These are phyloP conservation scores for Pseudomyrmex pallidus DNA, from an alignment of 1,140 invertebrate species.

Conservation along the genomic window DNA sequence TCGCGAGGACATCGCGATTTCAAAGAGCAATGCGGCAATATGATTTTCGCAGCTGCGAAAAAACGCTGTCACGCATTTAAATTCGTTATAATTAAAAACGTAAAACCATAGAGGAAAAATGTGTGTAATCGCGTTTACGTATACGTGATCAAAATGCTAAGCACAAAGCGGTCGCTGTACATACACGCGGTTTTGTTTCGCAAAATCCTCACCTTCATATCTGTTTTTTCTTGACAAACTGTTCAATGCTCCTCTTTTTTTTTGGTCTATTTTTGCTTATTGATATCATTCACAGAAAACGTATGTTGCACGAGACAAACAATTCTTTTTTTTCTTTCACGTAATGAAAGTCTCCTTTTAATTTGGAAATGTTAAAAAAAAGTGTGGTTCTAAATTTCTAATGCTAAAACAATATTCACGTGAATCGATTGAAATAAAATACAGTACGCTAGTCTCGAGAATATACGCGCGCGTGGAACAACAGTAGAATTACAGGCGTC, in stretches of 20 bases:
- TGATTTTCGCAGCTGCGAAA: slow-evolving; percentile 14
- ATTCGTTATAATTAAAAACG: slow-evolving; percentile 47
- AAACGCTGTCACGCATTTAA: background rate
- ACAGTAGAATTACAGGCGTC: slow-evolving; percentile 3
- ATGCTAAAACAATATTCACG: background rate
- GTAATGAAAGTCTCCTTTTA: too few species aligned
- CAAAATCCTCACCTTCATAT: background rate
- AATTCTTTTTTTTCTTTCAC: too few species aligned
- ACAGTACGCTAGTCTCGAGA: too few species aligned
- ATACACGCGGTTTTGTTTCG: background rate
- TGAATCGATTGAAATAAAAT: background rate
- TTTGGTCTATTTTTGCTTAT: background rate
- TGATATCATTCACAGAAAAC: too few species aligned
- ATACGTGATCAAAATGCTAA: slow-evolving; percentile 27
- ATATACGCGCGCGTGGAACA: background rate
- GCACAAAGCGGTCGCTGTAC: background rate
- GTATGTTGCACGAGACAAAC: too few species aligned
- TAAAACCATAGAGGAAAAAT: background rate
- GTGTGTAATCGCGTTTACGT: background rate
- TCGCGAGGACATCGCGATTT: background rate
- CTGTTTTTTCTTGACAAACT: background rate
- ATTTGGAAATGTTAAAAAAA: too few species aligned
- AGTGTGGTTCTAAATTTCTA: too few species aligned
- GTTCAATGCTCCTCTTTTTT: background rate
- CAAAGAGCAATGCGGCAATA: slow-evolving; percentile 1